Base-by-base conservation (phyloP, 2,797 vertebrate genomes). In the Acanthopagrus latus region DNA sequence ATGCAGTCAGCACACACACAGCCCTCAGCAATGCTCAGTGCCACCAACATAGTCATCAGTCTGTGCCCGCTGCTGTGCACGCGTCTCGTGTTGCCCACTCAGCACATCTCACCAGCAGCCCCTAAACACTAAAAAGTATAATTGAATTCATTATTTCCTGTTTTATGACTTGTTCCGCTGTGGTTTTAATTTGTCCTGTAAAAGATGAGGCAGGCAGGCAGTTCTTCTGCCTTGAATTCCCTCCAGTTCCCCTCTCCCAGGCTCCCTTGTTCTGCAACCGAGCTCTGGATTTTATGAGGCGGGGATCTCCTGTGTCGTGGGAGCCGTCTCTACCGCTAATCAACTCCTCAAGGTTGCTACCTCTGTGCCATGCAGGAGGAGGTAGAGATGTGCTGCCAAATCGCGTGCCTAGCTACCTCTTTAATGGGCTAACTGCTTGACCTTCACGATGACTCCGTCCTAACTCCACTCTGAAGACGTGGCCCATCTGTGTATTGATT, bases 141-240 rank as follows among this genome's bases (percentile, higher is more conserved):
- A 95, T 95, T 95, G 94, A 95, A 95, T 95, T 95, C 93, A 95
- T 95, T 94, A 95, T 94, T 95, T 94, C 92, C 93, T 94, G 89
- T 94, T 95, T 95, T 95, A 94, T 93, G 94, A 94, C 91, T 94
- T 93, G 93, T 95, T 94, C 91, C 91, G 88, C 92, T 91, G 91
- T 91, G 92, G 92, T 93, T 95, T 95, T 94, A 93, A 95, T 95
- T 94, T 93, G 94, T 93, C 92, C 91, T 89, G 91, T 95, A 94
- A 95, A 95, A 94, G 91, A 93, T 90, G 88, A 93, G 93, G 90
- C 89, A 86, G 89, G 90, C 86, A 84, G 83, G 91, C 89, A 88
- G 89, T 88, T 92, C 90, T 85, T 91, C 86, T 83, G 85, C 87
- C 85, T 87, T 85, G 78, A 91, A 92, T 90, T 88, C 93, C 90